phyloP scores from a whole-genome alignment of 2,797 vertebrate genomes.

The Anguilla obscura region DNA sequence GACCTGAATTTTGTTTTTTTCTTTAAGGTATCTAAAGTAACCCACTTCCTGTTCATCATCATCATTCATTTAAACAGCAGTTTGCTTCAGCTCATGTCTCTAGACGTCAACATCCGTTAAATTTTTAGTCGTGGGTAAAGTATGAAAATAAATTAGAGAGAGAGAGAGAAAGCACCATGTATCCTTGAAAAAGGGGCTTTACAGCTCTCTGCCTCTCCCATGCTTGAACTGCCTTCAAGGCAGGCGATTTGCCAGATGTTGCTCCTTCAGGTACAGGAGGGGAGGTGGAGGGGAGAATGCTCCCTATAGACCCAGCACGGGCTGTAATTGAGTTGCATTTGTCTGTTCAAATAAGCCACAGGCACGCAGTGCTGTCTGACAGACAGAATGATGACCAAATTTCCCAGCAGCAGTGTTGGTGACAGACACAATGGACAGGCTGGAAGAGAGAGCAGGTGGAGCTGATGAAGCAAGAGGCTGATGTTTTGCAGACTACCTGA shows the following conservation, averaged over 20 bases:
- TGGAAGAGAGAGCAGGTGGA: neutral
- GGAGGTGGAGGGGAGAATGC: neutral
- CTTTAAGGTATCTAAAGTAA: neutral
- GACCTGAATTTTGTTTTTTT: neutral
- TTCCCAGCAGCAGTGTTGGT: neutral
- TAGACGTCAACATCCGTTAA: neutral
- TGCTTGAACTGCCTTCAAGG: neutral
- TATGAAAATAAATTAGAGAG: neutral
- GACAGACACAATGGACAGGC: neutral
- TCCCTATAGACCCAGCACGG: neutral
- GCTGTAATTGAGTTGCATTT: slow-evolving; percentile 27
- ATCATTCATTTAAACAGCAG: neutral
- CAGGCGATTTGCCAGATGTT: neutral
- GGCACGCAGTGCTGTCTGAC: slow-evolving; percentile 19
- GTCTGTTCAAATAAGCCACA: slow-evolving; percentile 17
- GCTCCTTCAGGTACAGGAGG: neutral
- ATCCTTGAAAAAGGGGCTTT: neutral
- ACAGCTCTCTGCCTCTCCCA: neutral
- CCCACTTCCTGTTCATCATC: neutral
- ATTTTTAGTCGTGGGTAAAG: neutral
- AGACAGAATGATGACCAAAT: neutral
- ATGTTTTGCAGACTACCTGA: neutral
- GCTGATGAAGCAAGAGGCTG: neutral
- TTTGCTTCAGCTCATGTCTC: neutral
- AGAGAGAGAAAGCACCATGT: neutral